Evolutionary conservation across 2,797 vertebrate species (phyloP), one percentile per base, ranked within the genome.

Genomic region (Oreochromis mossambicus): DNA sequence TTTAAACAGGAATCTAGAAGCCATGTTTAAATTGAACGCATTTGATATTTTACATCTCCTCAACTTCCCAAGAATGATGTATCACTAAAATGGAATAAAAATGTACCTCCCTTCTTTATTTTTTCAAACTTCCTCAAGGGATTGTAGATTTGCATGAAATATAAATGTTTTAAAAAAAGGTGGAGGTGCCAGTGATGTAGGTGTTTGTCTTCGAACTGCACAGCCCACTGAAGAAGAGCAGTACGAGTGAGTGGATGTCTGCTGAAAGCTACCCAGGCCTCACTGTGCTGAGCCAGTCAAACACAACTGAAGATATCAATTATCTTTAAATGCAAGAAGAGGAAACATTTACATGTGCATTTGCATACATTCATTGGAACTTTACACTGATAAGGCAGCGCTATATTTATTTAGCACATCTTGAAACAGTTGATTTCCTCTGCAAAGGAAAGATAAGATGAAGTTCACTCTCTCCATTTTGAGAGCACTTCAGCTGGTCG

Each of bases 381-480:
- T 83, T 76, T 56, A 48, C 14, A 21, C 43, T 82, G 78, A 89
- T 77, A 43, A 78, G n/a, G 51, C 43, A 12, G 43, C 17, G 32
- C 55, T 86, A 68, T 88, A 13, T 29, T 52, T 76, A 61, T 78
- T 80, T 12, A 46, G 80, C 41, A 81, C 70, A 83, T 91, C 81
- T 84, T 79, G 70, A 88, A 85, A 77, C 73, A 80, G 81, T 43
- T n/a, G 79, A 82, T 87, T 88, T 87, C 61, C 61, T 83, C 63
- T 55, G 38, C 50, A 75, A 83, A 78, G 55, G 75, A 70, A 75
- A 52, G 80, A 87, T 83, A 68, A 86, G 63, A 91, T 80, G 79
- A 94, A 91, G 88, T 92, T 92, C 80, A 82, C 77, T 81, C 79
- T 91, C 93, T 94, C 93, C 94, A 94, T 95, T 95, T 94, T 94